Base-by-base conservation (phyloP, 1,140 invertebrate genomes). In the Phymastichus coffea region DNA sequence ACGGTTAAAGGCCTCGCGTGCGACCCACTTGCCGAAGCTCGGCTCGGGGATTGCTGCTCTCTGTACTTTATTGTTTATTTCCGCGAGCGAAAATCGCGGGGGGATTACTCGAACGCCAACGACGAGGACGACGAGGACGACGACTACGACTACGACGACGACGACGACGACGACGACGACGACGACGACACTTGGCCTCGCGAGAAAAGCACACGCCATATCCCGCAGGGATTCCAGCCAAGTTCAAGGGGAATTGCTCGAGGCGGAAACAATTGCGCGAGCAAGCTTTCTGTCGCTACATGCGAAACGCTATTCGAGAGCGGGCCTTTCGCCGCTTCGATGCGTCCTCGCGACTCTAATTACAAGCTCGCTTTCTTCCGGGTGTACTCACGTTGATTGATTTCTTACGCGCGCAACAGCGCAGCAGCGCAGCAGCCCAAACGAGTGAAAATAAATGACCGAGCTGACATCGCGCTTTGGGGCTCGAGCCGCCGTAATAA, bases 1-100 rank as follows among this genome's bases (percentile, higher is more conserved):
- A n/a, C n/a, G n/a, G n/a, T 14, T 40, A 40, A 15, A 23, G 28
- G 47, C 30, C 20, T 49, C 30, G 47, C 47, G 47, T 49, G 23
- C 46, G 49, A 53, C 49, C 49, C 37, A 53, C 35, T 53, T 53
- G 38, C 14, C 12, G 28, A 6, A 33, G 6, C 28, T 6, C 6
- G 14, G 15, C 20, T 9, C 9, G 23, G 19, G 10, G 33, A 33
- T 33, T 37, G 15, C 30, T 23, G 8, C 30, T 8, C 15, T 26
- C 19, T 51, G 35, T 37, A 51, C 22, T 53, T 40, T 40, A 53
- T 53, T 53, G 49, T 53, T 53, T 53, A 53, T 53, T 53, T 53
- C 35, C 49, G 37, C 38, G 25, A 40, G 35, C 15, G 49, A 53
- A 35, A 37, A 51, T 35, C 28, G 47, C 47, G 47, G 20, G 47